phyloP scores from a whole-genome alignment of 2,888 invertebrate genomes.

The Steinernema carpocapsae region DNA sequence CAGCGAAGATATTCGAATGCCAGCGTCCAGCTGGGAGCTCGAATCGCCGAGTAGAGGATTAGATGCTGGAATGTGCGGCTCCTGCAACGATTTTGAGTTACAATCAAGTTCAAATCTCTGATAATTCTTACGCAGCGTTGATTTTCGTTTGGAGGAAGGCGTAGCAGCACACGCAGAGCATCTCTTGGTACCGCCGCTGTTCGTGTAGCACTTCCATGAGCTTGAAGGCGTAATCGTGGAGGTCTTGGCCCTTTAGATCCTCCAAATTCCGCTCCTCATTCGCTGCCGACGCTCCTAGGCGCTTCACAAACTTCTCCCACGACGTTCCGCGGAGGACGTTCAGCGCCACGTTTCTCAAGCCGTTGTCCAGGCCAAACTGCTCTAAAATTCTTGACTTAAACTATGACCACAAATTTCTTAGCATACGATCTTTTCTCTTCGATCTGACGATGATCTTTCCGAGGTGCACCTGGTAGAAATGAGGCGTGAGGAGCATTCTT shows the following conservation, averaged over 20 bases:
- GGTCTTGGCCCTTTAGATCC: conserved; percentile 32
- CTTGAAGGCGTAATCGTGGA: conserved; percentile 65
- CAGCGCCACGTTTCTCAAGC: conserved; percentile 6
- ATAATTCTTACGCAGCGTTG: conserved; percentile 9
- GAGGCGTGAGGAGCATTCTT: conserved; percentile 63
- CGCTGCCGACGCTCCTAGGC: conserved; percentile 53
- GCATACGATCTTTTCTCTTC: conserved; percentile 20
- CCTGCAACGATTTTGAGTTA: conserved; percentile 43
- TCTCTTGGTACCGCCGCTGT: conserved; percentile 49
- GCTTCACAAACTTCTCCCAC: conserved; percentile 55
- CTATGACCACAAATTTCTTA: neutral
- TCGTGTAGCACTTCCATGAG: conserved; percentile 57
- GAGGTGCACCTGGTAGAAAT: conserved; percentile 60
- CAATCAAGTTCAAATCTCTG: neutral
- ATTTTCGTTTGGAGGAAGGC: conserved; percentile 62
- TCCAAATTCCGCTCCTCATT: conserved; percentile 38
- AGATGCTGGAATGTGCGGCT: conserved; percentile 57
- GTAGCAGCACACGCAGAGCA: conserved; percentile 62
- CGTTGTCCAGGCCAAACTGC: conserved; percentile 27
- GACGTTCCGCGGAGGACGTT: conserved; percentile 38
- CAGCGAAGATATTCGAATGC: conserved; percentile 66
- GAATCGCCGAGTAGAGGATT: conserved; percentile 59
- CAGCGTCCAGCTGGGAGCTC: conserved; percentile 57
- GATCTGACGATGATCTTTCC: conserved; percentile 27
- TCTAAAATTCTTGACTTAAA: conserved; percentile 32